phyloP scores from a whole-genome alignment of 2,888 invertebrate species.

The Himalopsyche japonica region DNA sequence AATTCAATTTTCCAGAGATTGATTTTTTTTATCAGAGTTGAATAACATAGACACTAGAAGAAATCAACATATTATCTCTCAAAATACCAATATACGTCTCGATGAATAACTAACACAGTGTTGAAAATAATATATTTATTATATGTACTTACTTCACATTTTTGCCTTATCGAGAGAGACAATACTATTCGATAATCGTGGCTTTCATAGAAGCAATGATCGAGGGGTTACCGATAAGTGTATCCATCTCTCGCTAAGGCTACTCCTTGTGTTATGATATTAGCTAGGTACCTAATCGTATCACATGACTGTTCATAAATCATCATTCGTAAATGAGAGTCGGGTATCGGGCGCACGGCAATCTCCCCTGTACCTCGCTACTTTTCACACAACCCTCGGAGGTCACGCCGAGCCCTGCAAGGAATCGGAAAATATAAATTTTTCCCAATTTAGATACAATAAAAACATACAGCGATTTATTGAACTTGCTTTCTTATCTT shows the following conservation, averaged over 20 bases:
- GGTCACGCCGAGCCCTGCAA: conserved; percentile 8
- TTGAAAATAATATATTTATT: too few species aligned
- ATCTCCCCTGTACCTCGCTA: neutral
- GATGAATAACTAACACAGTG: too few species aligned
- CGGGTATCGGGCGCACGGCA: conserved; percentile 14
- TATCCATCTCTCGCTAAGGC: neutral
- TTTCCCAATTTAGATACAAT: neutral
- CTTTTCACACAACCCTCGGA: conserved; percentile 6
- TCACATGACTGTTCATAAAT: conserved; percentile 34
- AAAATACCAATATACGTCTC: too few species aligned
- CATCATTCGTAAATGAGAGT: conserved; percentile 31
- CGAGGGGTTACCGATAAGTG: neutral
- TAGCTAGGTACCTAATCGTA: neutral
- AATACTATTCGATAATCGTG: too few species aligned
- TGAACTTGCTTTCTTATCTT: too few species aligned
- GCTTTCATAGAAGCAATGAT: neutral
- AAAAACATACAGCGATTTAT: too few species aligned
- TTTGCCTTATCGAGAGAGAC: too few species aligned
- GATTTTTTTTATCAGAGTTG: too few species aligned
- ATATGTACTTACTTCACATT: too few species aligned
- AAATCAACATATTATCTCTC: too few species aligned
- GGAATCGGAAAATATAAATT: neutral
- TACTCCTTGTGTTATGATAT: neutral
- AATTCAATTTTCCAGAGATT: too few species aligned
- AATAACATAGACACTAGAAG: too few species aligned